These are phyloP conservation scores for Nomada hirtipes DNA, from an alignment of 2,888 invertebrate genomes.

Conservation along the genomic window DNA sequence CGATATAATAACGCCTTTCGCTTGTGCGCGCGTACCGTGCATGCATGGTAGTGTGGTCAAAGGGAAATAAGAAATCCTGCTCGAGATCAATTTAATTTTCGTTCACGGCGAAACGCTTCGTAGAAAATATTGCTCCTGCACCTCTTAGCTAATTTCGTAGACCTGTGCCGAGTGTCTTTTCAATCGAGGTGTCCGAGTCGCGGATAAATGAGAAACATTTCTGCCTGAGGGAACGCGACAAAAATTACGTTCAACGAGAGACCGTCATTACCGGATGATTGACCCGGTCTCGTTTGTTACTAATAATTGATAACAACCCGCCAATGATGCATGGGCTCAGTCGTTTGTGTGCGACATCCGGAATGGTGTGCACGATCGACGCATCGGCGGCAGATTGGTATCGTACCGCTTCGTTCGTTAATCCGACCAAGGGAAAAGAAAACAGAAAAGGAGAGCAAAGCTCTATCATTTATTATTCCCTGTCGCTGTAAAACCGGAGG, in stretches of 20 bases:
- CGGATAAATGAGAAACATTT: not conserved
- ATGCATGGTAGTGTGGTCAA: slow-evolving; percentile 16
- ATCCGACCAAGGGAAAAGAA: slow-evolving; percentile 76
- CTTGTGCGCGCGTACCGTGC: slow-evolving; percentile 6
- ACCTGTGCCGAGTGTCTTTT: slow-evolving; percentile 63
- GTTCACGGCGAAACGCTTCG: slow-evolving; percentile 72
- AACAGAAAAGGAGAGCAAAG: not conserved
- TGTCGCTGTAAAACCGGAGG: slow-evolving; percentile 76
- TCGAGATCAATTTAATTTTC: slow-evolving; percentile 30
- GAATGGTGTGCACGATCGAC: slow-evolving; percentile 77
- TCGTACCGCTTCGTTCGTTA: slow-evolving; percentile 77
- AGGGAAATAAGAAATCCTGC: slow-evolving; percentile 15
- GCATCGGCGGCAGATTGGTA: slow-evolving; percentile 79
- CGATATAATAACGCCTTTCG: not conserved
- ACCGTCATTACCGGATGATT: slow-evolving; percentile 81
- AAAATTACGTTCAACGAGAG: slow-evolving; percentile 70
- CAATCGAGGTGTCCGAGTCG: not conserved
- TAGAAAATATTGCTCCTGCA: slow-evolving; percentile 80
- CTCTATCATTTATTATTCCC: slow-evolving; percentile 79
- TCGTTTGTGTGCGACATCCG: slow-evolving; percentile 85
- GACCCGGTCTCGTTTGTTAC: slow-evolving; percentile 78
- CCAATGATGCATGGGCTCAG: slow-evolving; percentile 86
- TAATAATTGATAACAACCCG: slow-evolving; percentile 81
- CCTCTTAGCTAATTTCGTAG: slow-evolving; percentile 78
- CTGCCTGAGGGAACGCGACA: slow-evolving; percentile 4